phyloP scores from a whole-genome alignment of 2,113 vertebrate genomes.

The Nymphicus hollandicus region DNA sequence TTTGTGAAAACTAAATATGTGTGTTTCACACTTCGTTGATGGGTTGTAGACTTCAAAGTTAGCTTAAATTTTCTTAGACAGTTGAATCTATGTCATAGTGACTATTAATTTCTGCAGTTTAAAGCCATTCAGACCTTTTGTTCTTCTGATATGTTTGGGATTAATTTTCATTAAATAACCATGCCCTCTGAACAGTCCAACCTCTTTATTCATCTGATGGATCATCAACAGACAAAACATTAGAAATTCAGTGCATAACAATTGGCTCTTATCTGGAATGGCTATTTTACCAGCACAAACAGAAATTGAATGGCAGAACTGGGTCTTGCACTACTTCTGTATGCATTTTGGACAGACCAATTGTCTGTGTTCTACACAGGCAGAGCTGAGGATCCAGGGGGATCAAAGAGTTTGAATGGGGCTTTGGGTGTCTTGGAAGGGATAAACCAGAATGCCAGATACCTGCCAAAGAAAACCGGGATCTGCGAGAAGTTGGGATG shows the following conservation, averaged over 20 bases:
- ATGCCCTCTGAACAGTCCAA: rapidly evolving
- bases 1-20: rapidly evolving
- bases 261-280: rapidly evolving
- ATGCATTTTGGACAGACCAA: not conserved
- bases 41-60: not conserved
- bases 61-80: not conserved
- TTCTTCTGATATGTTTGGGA: not conserved
- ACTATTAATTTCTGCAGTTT: not conserved
- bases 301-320: not conserved
- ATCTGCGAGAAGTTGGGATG: not conserved
- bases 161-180: not conserved
- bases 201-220: not conserved
- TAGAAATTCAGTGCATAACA: not conserved
- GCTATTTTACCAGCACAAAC: not conserved
- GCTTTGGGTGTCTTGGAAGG: too few relatives aligned
- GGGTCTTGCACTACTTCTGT: not conserved
- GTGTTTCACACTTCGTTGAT: rapidly evolving
- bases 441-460: rapidly evolving
- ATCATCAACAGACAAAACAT: rapidly evolving
- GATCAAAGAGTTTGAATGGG: rapidly evolving
- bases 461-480: not conserved
- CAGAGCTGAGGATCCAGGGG: not conserved
- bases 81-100: rapidly evolving
- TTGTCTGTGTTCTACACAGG: not conserved
- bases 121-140: not conserved